Evolutionary conservation across 2,113 vertebrate species (phyloP).

Genomic region (Brienomyrus brachyistius): DNA sequence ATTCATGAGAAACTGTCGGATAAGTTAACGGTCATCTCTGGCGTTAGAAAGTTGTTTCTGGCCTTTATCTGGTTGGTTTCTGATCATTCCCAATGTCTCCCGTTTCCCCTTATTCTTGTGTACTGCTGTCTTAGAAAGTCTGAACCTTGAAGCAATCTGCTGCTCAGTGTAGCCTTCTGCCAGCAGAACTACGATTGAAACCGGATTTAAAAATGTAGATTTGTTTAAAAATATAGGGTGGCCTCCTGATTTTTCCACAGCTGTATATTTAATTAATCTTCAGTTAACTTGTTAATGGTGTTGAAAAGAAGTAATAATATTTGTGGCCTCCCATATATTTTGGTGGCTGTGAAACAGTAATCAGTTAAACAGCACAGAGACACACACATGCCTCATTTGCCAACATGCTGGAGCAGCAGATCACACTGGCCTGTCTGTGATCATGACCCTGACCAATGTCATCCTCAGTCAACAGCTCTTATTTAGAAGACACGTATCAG

Average conservation of each 20-base stretch:
- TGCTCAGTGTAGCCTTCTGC: neutral
- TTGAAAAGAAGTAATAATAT: neutral
- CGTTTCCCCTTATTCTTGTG: neutral
- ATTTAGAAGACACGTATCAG: conserved; percentile 19
- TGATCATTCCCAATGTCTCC: neutral
- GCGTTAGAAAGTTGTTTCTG: neutral
- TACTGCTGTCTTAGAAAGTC: neutral
- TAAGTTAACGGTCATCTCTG: neutral
- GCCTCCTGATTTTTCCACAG: neutral
- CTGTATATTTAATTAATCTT: neutral
- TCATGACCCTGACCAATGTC: neutral
- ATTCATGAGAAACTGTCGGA: neutral
- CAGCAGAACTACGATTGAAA: neutral
- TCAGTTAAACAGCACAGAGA: neutral
- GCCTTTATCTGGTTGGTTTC: neutral
- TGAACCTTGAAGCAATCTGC: neutral
- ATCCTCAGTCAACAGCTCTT: conserved; percentile 11
- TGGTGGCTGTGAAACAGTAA: neutral
- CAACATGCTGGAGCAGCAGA: neutral
- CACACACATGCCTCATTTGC: neutral
- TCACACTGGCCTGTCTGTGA: neutral
- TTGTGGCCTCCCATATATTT: neutral
- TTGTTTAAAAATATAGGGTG: neutral
- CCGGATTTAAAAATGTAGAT: neutral
- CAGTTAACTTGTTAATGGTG: neutral